Evolutionary conservation across 2,888 invertebrate species (phyloP).

Genomic region (Noctua comes): DNA sequence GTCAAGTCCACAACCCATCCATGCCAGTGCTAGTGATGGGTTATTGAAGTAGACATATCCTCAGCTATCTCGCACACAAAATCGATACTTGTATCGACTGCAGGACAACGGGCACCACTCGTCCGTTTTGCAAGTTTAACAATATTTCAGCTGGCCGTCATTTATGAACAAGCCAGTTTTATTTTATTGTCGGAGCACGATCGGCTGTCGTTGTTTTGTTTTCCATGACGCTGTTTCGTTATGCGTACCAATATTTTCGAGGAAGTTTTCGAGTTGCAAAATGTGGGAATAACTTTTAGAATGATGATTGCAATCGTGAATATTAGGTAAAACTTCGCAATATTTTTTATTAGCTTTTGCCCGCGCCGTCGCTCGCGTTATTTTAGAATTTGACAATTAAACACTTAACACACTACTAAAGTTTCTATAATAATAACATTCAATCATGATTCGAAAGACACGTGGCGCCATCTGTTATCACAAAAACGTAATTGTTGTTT

Average conservation of each 20-base stretch:
- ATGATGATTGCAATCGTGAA: not conserved
- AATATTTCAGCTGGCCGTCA: slow-evolving; percentile 83
- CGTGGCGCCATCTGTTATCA: too few species aligned
- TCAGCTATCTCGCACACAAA: slow-evolving; percentile 5
- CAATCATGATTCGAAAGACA: too few species aligned
- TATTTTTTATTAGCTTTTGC: too few species aligned
- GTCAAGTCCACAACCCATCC: not conserved
- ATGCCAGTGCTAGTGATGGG: not conserved
- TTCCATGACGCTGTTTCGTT: slow-evolving; percentile 75
- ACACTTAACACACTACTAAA: too few species aligned
- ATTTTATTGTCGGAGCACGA: slow-evolving; percentile 80
- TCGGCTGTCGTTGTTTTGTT: slow-evolving; percentile 80
- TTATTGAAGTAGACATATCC: not conserved
- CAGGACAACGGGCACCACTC: slow-evolving; percentile 69
- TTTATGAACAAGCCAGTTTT: slow-evolving; percentile 76
- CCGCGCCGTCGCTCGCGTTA: too few species aligned
- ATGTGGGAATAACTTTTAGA: not conserved
- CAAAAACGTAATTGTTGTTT: too few species aligned
- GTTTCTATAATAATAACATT: too few species aligned
- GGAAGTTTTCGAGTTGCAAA: not conserved
- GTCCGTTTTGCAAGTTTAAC: slow-evolving; percentile 86
- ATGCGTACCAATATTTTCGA: slow-evolving; percentile 59
- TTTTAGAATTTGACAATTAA: too few species aligned
- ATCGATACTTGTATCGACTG: slow-evolving; percentile 38
- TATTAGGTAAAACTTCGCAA: not conserved